These are phyloP conservation scores for Phyllotis vaccarum DNA, from an alignment of 2,797 vertebrate genomes.

Conservation along the genomic window DNA sequence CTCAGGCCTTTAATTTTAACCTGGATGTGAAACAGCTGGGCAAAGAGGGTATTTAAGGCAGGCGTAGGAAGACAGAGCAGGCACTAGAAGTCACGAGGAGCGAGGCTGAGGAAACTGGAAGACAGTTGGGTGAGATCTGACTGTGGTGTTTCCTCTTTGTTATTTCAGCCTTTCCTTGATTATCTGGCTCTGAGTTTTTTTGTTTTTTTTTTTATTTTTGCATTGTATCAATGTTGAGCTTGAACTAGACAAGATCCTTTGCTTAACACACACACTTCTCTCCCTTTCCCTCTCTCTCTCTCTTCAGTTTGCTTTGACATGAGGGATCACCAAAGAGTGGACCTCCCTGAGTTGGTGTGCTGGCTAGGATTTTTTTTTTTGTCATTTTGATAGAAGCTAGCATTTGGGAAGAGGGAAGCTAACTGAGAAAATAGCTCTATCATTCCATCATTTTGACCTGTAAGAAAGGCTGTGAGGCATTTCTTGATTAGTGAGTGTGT, in stretches of 20 bases:
- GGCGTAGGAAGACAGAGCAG: no score
- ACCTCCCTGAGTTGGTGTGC: not conserved
- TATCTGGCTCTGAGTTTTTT: no score
- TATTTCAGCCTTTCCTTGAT: no score
- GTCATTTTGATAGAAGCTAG: not conserved
- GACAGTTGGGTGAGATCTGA: no score
- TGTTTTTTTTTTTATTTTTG: no score
- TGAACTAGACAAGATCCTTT: not conserved
- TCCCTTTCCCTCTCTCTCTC: not conserved
- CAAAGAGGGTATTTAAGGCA: no score
- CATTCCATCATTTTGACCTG: not conserved
- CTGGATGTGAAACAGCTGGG: no score
- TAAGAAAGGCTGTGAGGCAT: not conserved
- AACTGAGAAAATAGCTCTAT: not conserved
- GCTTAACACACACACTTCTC: not conserved
- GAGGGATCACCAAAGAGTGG: not conserved
- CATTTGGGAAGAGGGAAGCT: not conserved
- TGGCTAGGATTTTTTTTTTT: not conserved
- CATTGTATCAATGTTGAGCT: not conserved
- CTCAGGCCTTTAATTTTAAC: no score
- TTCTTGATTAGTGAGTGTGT: no score
- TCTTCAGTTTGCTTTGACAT: not conserved
- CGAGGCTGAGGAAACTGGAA: no score
- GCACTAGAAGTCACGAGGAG: no score
- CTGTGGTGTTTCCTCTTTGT: no score